These are phyloP conservation scores for Xiphydria camelus DNA, from an alignment of 2,888 invertebrate species.

Conservation along the genomic window DNA sequence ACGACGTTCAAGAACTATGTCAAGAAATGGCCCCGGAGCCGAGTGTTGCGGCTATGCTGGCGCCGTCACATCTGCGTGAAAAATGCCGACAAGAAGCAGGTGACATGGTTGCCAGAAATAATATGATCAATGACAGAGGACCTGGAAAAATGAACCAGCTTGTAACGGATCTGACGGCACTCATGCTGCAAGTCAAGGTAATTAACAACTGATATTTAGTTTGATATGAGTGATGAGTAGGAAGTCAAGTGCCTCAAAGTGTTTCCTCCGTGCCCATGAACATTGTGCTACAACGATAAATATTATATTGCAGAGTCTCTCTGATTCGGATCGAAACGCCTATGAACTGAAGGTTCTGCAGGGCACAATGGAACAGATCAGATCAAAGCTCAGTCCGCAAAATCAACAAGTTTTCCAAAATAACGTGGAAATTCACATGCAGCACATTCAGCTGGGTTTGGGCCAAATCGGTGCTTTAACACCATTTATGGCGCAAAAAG, in stretches of 20 bases:
- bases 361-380: slow-evolving; percentile 89
- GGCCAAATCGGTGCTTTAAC: slow-evolving; percentile 52
- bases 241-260: no score
- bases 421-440: slow-evolving; percentile 89
- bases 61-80: slow-evolving; percentile 85
- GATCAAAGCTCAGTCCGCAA: slow-evolving; percentile 73
- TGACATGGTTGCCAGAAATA: slow-evolving; percentile 76
- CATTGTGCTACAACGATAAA: neutral
- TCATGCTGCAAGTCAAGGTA: slow-evolving; percentile 85
- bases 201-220: no score
- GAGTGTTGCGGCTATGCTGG: slow-evolving; percentile 82
- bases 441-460: slow-evolving; percentile 81
- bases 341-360: slow-evolving; percentile 89
- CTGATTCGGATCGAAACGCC: slow-evolving; percentile 82
- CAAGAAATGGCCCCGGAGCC: slow-evolving; percentile 88
- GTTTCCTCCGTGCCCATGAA: no score
- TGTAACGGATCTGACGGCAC: slow-evolving; percentile 84
- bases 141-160: slow-evolving; percentile 73
- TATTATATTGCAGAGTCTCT: slow-evolving; percentile 60
- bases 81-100: slow-evolving; percentile 85
- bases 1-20: slow-evolving; percentile 81
- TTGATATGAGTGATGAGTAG: no score
- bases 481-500: slow-evolving; percentile 54
- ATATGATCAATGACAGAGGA: slow-evolving; percentile 63
- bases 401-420: slow-evolving; percentile 83